A percentile compares a stretch with the other conserved stretches of the same genome.
These are phyloP conservation scores for Pollenia angustigena DNA, from an alignment of 2,888 invertebrate species.

Conservation along the genomic window DNA sequence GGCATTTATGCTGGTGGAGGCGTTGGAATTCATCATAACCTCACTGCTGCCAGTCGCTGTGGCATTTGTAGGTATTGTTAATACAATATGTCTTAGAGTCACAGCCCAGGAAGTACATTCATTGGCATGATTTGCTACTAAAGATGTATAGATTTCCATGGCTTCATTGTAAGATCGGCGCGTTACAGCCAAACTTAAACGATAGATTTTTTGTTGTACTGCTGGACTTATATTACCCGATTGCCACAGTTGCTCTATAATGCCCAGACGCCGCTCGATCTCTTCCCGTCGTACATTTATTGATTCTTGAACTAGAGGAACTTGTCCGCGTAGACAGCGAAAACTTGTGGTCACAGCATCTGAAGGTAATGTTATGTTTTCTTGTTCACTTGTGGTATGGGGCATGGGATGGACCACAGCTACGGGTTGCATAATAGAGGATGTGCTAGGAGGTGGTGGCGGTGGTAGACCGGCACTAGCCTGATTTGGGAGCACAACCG, in stretches of 20 bases:
- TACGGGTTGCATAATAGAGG: slow-evolving; percentile 76
- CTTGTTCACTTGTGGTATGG: slow-evolving; percentile 54
- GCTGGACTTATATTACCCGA: slow-evolving; percentile 76
- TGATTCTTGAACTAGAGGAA: slow-evolving; percentile 76
- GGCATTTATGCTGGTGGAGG: slow-evolving; percentile 62
- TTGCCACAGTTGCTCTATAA: slow-evolving; percentile 79
- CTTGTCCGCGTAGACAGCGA: slow-evolving; percentile 75
- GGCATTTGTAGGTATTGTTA: slow-evolving; percentile 75
- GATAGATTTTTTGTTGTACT: slow-evolving; percentile 77
- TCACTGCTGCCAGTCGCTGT: slow-evolving; percentile 56
- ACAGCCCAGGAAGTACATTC: slow-evolving; percentile 78
- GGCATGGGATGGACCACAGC: slow-evolving; percentile 80
- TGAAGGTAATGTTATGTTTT: slow-evolving; percentile 71
- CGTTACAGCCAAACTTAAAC: slow-evolving; percentile 76
- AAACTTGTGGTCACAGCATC: slow-evolving; percentile 74
- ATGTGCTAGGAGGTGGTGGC: slow-evolving; percentile 72
- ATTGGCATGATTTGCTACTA: slow-evolving; percentile 78
- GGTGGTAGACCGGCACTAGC: slow-evolving; percentile 62
- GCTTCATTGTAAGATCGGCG: slow-evolving; percentile 76
- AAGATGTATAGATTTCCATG: slow-evolving; percentile 78
- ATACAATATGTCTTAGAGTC: slow-evolving; percentile 78
- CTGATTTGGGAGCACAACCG: slow-evolving; percentile 79
- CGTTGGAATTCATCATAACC: slow-evolving; percentile 27
- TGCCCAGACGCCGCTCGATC: slow-evolving; percentile 77
- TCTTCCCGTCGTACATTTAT: slow-evolving; percentile 77